Evolutionary conservation across 92 coral and sea anemone species (phyloP).

Genomic region (Anthopleura xanthogrammica): DNA sequence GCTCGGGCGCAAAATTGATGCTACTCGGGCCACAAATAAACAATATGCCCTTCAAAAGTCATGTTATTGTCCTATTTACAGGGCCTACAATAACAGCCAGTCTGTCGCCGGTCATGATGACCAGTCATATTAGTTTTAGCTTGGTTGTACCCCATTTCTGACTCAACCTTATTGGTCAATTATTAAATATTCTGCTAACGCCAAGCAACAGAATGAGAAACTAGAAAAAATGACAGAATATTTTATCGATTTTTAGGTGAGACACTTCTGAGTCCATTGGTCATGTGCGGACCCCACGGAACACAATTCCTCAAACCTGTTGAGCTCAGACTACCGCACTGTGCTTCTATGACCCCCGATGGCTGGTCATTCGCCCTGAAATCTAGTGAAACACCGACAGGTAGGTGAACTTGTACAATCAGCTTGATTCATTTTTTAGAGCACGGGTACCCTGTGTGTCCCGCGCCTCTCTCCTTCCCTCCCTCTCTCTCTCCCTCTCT

Average conservation of each 20-base stretch:
- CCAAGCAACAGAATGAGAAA: too few species aligned
- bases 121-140: too few species aligned
- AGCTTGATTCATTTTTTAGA: background rate
- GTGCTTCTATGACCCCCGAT: conserved; percentile 99
- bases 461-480: too few species aligned
- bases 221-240: background rate
- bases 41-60: too few species aligned
- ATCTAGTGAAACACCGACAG: conserved; percentile 93
- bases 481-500: background rate
- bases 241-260: conserved; percentile 61
- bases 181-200: too few species aligned
- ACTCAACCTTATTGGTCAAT: too few species aligned
- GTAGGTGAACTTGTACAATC: conserved; percentile 25
- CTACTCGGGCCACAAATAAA: too few species aligned
- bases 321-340: conserved; percentile 91
- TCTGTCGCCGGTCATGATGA: too few species aligned
- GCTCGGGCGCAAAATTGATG: too few species aligned
- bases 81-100: background rate
- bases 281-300: conserved; percentile 99
- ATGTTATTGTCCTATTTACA: too few species aligned
- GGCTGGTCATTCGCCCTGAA: conserved; percentile 99
- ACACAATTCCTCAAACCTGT: conserved; percentile 92
- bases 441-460: too few species aligned
- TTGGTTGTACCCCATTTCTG: too few species aligned
- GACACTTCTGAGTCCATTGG: conserved; percentile 95